Base-by-base conservation (phyloP, 2,888 invertebrate species). In the Tetragnatha montana region DNA sequence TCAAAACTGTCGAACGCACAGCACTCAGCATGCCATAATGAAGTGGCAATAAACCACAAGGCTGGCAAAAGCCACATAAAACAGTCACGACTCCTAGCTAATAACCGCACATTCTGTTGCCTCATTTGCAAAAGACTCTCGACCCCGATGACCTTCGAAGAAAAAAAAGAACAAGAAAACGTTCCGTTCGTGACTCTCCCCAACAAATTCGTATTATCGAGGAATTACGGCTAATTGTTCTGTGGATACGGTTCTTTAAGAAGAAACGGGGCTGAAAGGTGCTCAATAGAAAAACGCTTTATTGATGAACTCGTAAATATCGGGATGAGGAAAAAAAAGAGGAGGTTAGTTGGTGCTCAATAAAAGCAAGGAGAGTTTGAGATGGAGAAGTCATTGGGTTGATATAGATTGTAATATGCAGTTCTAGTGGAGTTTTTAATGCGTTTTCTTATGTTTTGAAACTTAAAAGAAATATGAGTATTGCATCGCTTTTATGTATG, bases 181-280 rank as follows among this genome's bases (percentile, higher is more conserved):
- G 12, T 60, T 60, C 10, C 12, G 12, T 76, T 82, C 82, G 82
- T 82, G 82, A 82, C 82, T 82, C n/a, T 22, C 21, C 35, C 50
- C 70, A 73, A 73, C 51, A 71, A 51, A 51, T 35, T 50, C 21
- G 50, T 22, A 73, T 82, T 82, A 82, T 12, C 22, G 19, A 35
- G 60, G 82, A 73, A 73, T 82, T 82, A 69, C 60, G 49, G 81
- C 50, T 81, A 70, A 70, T 81, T 51, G 78, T 70, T 81, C 71
- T 81, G n/a, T n/a, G 49, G 82, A 82, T 82, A 22, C 82, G 51
- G 74, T 82, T 82, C 21, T 60, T 71, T 73, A 71, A 82, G 74
- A 69, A 60, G 22, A 60, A 19, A 73, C 73, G n/a, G n/a, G 35
- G 68, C 19, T 69, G 69, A 69, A 80, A 80, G 69, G 22, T 22